A percentile compares a stretch with the other conserved stretches of the same genome.
phyloP scores from a whole-genome alignment of 2,113 vertebrate genomes.

The Brachypodius melanocephalos region DNA sequence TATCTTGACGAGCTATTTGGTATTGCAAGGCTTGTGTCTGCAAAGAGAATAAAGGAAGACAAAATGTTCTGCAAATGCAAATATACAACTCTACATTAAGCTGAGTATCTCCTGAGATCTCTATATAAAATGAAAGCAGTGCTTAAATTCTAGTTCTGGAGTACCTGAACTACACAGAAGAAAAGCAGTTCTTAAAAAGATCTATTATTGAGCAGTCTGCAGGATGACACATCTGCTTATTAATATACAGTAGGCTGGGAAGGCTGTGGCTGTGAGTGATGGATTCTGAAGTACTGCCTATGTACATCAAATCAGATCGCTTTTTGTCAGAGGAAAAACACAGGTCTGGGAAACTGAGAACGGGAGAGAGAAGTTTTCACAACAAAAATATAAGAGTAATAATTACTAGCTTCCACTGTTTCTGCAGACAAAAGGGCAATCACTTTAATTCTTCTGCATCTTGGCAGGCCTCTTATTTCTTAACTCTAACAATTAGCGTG shows the following conservation, averaged over 20 bases:
- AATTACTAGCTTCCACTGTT: constrained; percentile 27
- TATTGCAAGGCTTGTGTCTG: constrained; percentile 4
- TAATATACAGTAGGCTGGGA: constrained; percentile 3
- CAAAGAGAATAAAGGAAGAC: constrained; percentile 48
- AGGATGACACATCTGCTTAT: constrained; percentile 18
- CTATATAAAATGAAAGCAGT: constrained; percentile 37
- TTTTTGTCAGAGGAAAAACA: constrained; percentile 3
- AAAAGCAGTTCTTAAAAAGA: constrained; percentile 25
- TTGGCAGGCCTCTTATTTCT: constrained; percentile 29
- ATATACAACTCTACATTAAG: constrained; percentile 31
- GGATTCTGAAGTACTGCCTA: constrained; percentile 4
- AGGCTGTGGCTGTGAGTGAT: constrained; percentile 25
- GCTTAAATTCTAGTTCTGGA: constrained; percentile 40
- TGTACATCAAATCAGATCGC: neutral
- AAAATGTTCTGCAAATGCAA: constrained; percentile 57
- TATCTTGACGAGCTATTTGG: constrained; percentile 17
- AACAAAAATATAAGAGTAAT: constrained; percentile 1
- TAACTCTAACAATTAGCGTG: constrained; percentile 2
- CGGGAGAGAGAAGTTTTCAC: neutral
- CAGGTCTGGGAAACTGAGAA: neutral
- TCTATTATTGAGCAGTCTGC: constrained; percentile 25
- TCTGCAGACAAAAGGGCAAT: constrained; percentile 44
- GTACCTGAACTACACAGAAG: constrained; percentile 16
- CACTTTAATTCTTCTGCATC: constrained; percentile 17
- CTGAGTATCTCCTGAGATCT: constrained; percentile 31